Evolutionary conservation across 2,113 vertebrate species (phyloP).

Genomic region (Cebidichthys violaceus): DNA sequence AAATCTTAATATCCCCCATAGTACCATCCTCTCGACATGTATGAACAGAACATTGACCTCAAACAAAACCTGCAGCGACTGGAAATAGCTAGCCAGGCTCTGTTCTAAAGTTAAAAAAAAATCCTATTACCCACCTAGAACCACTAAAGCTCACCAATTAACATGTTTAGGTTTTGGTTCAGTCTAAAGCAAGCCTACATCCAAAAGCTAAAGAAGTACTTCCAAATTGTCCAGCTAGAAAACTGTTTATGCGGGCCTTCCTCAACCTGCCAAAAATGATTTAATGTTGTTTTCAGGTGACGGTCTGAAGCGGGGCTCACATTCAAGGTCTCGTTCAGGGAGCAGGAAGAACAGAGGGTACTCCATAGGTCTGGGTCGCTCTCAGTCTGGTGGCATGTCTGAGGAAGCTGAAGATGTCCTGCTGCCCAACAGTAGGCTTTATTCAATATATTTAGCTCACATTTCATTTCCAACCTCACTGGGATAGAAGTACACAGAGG

Average conservation of each 20-base stretch:
- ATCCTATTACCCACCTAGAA: not conserved
- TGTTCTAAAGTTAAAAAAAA: not conserved
- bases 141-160: not conserved
- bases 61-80: not conserved
- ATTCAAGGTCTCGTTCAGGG: conserved; percentile 80
- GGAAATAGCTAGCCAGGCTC: not conserved
- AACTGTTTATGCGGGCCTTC: not conserved
- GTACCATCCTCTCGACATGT: not conserved
- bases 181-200: not conserved
- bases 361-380: conserved; percentile 81
- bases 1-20: not conserved
- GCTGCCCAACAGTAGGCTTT: conserved; percentile 80
- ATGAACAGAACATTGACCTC: not conserved
- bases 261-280: not conserved
- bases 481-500: not conserved
- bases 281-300: conserved; percentile 73
- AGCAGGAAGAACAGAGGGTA: conserved; percentile 81
- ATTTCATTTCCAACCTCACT: not conserved
- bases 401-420: conserved; percentile 77
- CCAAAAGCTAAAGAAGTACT: not conserved
- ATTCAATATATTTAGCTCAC: not conserved
- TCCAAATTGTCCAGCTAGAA: not conserved
- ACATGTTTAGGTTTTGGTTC: not conserved
- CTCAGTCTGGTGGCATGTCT: conserved; percentile 83
- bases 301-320: conserved; percentile 79